Conservation (phyloP, 2,888 invertebrate genomes). For the Chromoteleia sp. region DNA sequence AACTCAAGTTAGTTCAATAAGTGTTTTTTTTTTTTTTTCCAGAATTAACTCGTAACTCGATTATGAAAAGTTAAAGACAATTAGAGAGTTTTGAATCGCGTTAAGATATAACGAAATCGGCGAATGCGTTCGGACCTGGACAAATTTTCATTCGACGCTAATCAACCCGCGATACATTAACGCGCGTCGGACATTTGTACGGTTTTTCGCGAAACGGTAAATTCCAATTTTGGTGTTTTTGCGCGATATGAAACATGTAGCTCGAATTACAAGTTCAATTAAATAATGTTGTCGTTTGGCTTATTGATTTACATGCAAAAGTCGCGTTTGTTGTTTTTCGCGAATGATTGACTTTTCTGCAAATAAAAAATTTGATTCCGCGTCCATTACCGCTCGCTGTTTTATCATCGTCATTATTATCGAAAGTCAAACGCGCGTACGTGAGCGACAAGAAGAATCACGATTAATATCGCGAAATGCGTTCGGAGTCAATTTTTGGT, state of each 20-base stretch:
- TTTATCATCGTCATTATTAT: background rate
- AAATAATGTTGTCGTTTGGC: background rate
- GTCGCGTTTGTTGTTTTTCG: background rate
- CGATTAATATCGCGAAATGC: background rate
- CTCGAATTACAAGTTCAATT: slow-evolving; percentile 20
- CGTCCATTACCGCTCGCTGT: background rate
- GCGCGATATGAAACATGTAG: background rate
- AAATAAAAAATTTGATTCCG: background rate
- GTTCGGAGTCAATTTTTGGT: no score
- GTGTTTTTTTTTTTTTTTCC: slow-evolving; percentile 5
- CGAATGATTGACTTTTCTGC: background rate
- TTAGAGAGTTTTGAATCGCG: slow-evolving; percentile 38
- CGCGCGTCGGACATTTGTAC: background rate
- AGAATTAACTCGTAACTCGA: slow-evolving; percentile 45
- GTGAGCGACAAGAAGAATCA: background rate
- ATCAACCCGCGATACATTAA: slow-evolving; percentile 3
- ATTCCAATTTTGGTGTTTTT: background rate
- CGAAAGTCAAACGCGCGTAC: background rate
- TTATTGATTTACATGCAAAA: background rate
- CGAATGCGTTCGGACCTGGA: background rate
- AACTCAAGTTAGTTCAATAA: slow-evolving; percentile 24
- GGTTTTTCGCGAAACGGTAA: background rate
- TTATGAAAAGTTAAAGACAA: slow-evolving; percentile 56
- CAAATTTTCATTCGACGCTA: background rate
- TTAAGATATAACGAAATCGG: slow-evolving; percentile 22